Evolutionary conservation across 2,113 vertebrate genomes (phyloP), one percentile per base, ranked within the genome.

Genomic region (Varanus komodoensis): DNA sequence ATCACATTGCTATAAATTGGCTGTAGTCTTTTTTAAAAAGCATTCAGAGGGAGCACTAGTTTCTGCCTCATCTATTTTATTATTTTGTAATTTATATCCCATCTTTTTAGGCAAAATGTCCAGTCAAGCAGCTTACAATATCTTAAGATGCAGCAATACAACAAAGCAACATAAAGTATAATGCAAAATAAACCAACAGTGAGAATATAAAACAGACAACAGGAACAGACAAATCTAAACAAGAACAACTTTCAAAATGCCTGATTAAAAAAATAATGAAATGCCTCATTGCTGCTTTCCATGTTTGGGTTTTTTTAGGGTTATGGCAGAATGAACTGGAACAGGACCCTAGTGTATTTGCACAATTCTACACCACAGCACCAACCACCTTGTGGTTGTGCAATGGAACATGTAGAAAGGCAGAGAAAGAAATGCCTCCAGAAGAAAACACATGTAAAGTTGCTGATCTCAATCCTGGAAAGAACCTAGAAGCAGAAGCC

Each of bases 1-100:
- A 96, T 95, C 95, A 95, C 96, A 95, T 97, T 97, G 94, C 89
- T 94, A 90, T 90, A 96, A 97, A 96, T 94, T 95, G 93, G 90
- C 90, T 96, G 90, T 89, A 93, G 92, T 89, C 91, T 95, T 84
- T 25, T 88, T 95, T 92, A 93, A 93, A 83, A 95, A 96, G 93
- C 75, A 87, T 93, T 61, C 78, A 82, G 57, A 75, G 54, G 95
- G 82, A 17, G 89, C 87, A 93, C 88, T 64, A 77, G 88, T 93
- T 92, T 86, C 79, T 17, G 57, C 90, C 78, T 90, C 90, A 92
- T 94, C 91, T 50, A 11, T 79, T 68, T 87, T 79, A 68, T 68
- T 67, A 67, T 80, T 11, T 68, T 79, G 11, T 4, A 68, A 23
- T 67, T 29, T 48, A 29, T n/a, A 84, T 68, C n/a, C n/a, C 15